Evolutionary conservation across 2,797 vertebrate genomes (phyloP).

Genomic region (Characodon lateralis): DNA sequence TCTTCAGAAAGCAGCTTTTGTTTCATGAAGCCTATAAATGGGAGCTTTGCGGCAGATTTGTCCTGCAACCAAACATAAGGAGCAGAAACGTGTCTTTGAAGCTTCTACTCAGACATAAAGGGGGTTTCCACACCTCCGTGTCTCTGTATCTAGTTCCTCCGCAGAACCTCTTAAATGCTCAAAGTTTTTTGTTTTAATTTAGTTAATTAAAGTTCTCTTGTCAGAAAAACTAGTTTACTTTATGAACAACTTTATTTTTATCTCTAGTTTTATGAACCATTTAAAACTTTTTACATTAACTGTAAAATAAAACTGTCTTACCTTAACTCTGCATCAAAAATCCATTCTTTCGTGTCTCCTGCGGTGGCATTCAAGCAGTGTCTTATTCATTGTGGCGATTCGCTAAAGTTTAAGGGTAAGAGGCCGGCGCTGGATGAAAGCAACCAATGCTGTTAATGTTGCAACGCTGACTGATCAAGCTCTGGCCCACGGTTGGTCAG

Average conservation of each 20-base stretch:
- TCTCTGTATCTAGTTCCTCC: not conserved
- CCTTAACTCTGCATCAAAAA: constrained; percentile 3
- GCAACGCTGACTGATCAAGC: constrained; percentile 39
- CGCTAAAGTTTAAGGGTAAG: constrained; percentile 26
- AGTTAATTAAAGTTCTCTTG: not conserved
- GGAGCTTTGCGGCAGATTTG: not conserved
- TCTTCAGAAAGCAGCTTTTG: too few species aligned
- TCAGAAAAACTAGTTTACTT: not conserved
- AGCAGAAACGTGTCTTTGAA: constrained; percentile 1
- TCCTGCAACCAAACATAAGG: constrained; percentile 22
- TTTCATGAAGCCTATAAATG: too few species aligned
- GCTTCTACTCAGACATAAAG: constrained; percentile 6
- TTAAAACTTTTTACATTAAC: not conserved
- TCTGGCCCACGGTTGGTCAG: constrained; percentile 41
- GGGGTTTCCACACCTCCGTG: not conserved
- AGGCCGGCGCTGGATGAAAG: not conserved
- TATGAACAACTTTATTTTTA: not conserved
- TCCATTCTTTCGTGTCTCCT: constrained; percentile 29
- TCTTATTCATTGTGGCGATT: constrained; percentile 67
- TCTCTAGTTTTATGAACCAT: not conserved
- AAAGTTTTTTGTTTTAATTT: not conserved
- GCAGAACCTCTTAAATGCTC: not conserved
- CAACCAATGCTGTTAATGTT: constrained; percentile 46
- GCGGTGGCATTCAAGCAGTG: constrained; percentile 32
- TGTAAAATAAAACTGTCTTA: constrained; percentile 37